Evolutionary conservation across 2,113 vertebrate genomes (phyloP).

Genomic region (Astur gentilis): DNA sequence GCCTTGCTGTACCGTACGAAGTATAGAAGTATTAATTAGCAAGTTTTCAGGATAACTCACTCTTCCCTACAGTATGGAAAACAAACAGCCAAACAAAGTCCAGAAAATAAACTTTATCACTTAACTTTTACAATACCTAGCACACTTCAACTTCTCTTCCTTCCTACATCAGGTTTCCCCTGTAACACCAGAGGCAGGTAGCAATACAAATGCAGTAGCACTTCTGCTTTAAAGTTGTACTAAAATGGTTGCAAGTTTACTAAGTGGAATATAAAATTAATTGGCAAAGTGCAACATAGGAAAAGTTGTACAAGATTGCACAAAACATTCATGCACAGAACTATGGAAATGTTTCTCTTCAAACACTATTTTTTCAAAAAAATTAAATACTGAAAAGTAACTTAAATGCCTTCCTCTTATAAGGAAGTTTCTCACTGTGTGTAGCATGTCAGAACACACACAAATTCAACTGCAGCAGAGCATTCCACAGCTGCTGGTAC

Average conservation of each 20-base stretch:
- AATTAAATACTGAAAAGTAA: not conserved
- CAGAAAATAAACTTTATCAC: not conserved
- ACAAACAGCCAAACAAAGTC: not conserved
- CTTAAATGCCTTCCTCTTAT: not conserved
- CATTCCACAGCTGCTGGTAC: constrained; percentile 30
- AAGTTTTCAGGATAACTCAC: not conserved
- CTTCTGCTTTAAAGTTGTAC: not conserved
- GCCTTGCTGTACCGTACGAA: not conserved
- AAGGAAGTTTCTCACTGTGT: not conserved
- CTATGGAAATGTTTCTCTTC: not conserved
- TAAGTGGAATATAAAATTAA: not conserved
- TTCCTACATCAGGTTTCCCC: not conserved
- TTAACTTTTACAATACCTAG: not conserved
- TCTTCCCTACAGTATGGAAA: not conserved
- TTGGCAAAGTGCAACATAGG: not conserved
- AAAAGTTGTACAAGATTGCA: not conserved
- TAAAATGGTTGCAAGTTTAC: not conserved
- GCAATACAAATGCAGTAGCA: not conserved
- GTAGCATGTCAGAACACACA: not conserved
- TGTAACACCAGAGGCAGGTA: not conserved
- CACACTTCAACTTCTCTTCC: not conserved
- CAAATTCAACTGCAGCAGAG: not conserved
- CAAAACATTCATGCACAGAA: not conserved
- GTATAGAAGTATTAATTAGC: not conserved
- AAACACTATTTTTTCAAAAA: not conserved